Evolutionary conservation across 1,140 invertebrate species (phyloP), one percentile per base, ranked within the genome.

Genomic region (Apocrypta bakeri): DNA sequence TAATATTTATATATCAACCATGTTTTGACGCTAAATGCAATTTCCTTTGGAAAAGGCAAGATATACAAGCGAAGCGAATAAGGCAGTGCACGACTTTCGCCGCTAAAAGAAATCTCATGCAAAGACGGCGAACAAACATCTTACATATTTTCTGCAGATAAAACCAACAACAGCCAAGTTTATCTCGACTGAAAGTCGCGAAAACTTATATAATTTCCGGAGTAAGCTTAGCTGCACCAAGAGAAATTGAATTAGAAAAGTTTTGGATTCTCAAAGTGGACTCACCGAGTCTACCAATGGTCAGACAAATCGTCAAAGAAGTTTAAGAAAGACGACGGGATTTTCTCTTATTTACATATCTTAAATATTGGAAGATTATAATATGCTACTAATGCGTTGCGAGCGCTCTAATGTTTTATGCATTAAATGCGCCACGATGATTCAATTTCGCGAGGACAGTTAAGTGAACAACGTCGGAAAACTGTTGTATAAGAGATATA

Each of bases 171-270:
- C 42, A 37, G n/a, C 8, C 24, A 63, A 42, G 71, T 12, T 21
- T 8, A 8, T 42, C 71, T 42, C 48, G 11, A 37, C 75, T 72
- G 66, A 69, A 78, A 63, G 25, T 78, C 74, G 72, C 74, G 68
- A 82, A 82, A 82, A 82, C 74, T 82, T 66, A 33, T 12, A 76
- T 79, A 83, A 83, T 83, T 56, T 76, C 76, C 25, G n/a, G 12
- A 42, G 69, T 61, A 24, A 42, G 48, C 69, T 82, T 82, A 82
- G 76, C 73, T 79, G 64, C 69, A n/a, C 24, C 17, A 6, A 33
- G 72, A 1, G 66, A 72, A 83, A 83, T 83, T 83, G 81, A 83
- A 83, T 83, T 83, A 79, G 76, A 83, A 83, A 83, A 83, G 75
- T 83, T 83, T 83, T 79, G 66, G 24, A 69, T 40, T 74, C 73